Evolutionary conservation across 2,797 vertebrate genomes (phyloP).

Genomic region (Parauchenoglanis ngamensis): DNA sequence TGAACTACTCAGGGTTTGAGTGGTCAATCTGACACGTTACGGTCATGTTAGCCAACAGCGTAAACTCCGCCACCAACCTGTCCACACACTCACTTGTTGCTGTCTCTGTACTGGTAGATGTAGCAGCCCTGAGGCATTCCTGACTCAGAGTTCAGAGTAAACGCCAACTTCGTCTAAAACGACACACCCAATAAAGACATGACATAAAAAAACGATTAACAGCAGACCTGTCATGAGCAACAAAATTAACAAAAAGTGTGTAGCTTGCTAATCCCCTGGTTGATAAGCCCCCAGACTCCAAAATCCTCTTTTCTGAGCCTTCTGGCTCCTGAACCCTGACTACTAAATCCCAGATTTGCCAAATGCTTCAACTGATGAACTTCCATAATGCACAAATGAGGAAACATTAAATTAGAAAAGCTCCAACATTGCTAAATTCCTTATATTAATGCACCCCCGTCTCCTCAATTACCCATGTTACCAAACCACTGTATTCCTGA

Average conservation of each 20-base stretch:
- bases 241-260: not conserved
- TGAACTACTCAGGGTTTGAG: constrained; percentile 71
- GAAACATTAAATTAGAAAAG: not conserved
- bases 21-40: constrained; percentile 83
- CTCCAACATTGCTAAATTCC: not conserved
- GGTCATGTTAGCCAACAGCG: constrained; percentile 93
- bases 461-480: not conserved
- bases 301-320: not conserved
- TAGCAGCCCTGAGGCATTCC: constrained; percentile 97
- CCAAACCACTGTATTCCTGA: not conserved
- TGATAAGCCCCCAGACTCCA: not conserved
- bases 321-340: not conserved
- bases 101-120: constrained; percentile 92
- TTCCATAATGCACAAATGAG: no score
- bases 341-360: not conserved
- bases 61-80: constrained; percentile 95
- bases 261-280: no score
- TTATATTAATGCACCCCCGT: not conserved
- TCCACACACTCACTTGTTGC: constrained; percentile 88
- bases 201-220: not conserved
- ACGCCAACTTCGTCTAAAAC: constrained; percentile 89
- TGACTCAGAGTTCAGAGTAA: constrained; percentile 88
- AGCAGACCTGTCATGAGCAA: not conserved
- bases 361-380: not conserved
- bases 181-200: not conserved